A percentile compares a stretch with the other conserved stretches of the same genome.
phyloP scores from a whole-genome alignment of 2,888 invertebrate species.

The Chouioia cunea region DNA sequence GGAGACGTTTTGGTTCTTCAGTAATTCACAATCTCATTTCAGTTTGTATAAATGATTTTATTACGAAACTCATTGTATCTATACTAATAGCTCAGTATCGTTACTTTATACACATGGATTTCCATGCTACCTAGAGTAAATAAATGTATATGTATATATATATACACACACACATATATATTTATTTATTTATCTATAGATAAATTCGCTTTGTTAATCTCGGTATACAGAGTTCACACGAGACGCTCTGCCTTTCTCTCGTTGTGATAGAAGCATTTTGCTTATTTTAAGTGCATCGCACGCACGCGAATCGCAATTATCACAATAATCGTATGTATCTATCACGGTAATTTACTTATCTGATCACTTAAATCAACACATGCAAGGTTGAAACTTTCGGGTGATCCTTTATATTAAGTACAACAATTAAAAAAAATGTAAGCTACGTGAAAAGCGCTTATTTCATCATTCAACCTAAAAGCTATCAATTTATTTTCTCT shows the following conservation, averaged over 20 bases:
- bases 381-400: conserved; percentile 10
- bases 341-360: conserved; percentile 36
- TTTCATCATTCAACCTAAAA: too few relatives aligned
- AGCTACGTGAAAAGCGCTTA: background rate
- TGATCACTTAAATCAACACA: conserved; percentile 20
- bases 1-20: conserved; percentile 1
- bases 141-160: conserved; percentile 37
- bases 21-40: conserved; percentile 33
- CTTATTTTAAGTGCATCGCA: background rate
- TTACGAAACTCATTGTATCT: conserved; percentile 34
- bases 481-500: too few relatives aligned
- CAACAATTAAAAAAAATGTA: background rate
- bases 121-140: conserved; percentile 35
- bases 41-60: conserved; percentile 39
- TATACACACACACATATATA: conserved; percentile 1
- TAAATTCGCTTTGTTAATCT: too few relatives aligned
- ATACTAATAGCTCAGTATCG: conserved; percentile 7
- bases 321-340: conserved; percentile 37
- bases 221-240: background rate
- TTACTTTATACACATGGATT: conserved; percentile 23
- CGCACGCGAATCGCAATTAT: conserved; percentile 37
- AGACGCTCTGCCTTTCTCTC: too few relatives aligned
- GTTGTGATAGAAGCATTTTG: too few relatives aligned
- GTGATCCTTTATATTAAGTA: conserved; percentile 21
- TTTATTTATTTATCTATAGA: too few relatives aligned